Conservation (phyloP, 2,113 vertebrate species). For the Pygoscelis antarcticus region DNA sequence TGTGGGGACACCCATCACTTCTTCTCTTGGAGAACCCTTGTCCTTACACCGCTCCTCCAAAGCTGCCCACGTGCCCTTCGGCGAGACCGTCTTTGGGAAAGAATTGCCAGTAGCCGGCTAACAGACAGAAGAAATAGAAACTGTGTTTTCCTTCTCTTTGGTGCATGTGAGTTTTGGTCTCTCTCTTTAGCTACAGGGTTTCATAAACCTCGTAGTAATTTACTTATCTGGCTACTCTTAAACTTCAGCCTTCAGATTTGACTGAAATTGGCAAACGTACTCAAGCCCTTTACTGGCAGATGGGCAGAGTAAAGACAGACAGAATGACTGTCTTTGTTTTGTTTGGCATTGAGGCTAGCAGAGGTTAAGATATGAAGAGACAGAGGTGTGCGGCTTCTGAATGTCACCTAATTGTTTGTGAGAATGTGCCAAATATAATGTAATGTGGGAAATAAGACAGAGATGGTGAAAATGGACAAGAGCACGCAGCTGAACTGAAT, state of each 20-base stretch:
- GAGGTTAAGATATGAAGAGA: background rate
- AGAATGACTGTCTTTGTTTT: background rate
- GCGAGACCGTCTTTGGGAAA: background rate
- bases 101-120: background rate
- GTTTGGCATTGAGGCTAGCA: background rate
- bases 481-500: background rate
- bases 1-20: accelerated
- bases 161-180: background rate
- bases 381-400: background rate
- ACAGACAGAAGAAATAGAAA: background rate
- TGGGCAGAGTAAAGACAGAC: background rate
- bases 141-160: background rate
- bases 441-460: background rate
- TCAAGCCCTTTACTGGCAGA: background rate
- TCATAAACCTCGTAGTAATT: background rate
- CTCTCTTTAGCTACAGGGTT: background rate
- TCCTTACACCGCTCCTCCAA: background rate
- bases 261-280: background rate
- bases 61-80: accelerated
- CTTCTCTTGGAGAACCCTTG: no score
- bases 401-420: background rate
- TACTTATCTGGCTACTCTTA: background rate
- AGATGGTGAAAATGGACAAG: background rate
- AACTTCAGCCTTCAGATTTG: background rate
- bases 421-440: background rate